Conservation (phyloP, 1,140 invertebrate genomes). For the Oryzaephilus surinamensis region DNA sequence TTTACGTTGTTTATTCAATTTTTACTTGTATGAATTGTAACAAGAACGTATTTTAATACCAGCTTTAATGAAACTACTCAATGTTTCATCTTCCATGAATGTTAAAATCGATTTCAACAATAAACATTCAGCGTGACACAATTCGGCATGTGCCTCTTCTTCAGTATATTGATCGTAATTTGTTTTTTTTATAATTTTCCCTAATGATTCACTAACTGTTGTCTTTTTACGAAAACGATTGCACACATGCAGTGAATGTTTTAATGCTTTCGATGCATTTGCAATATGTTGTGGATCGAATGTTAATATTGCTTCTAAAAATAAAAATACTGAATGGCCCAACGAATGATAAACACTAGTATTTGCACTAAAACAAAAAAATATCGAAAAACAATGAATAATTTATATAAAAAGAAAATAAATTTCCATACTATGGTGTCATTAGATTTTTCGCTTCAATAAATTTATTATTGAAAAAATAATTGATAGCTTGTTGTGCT, state of each 20-base stretch:
- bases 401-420: slow-evolving; percentile 11
- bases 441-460: slow-evolving; percentile 63
- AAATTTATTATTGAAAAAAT: slow-evolving; percentile 86
- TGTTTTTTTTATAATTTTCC: slow-evolving; percentile 66
- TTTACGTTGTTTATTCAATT: slow-evolving; percentile 6
- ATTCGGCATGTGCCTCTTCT: slow-evolving; percentile 87
- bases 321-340: slow-evolving; percentile 80
- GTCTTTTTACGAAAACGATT: slow-evolving; percentile 58
- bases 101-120: slow-evolving; percentile 80
- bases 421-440: slow-evolving; percentile 53
- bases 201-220: slow-evolving; percentile 65
- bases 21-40: slow-evolving; percentile 87
- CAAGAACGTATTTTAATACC: slow-evolving; percentile 88
- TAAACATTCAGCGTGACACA: slow-evolving; percentile 87
- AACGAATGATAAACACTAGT: slow-evolving; percentile 86
- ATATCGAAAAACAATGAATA: slow-evolving; percentile 2
- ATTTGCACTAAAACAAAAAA: slow-evolving; percentile 50
- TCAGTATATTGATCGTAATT: slow-evolving; percentile 69
- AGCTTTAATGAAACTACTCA: slow-evolving; percentile 87
- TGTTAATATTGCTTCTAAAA: slow-evolving; percentile 86
- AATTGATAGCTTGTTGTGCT: slow-evolving; percentile 57
- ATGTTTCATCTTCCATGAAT: slow-evolving; percentile 89
- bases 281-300: slow-evolving; percentile 75
- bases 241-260: slow-evolving; percentile 67
- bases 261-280: slow-evolving; percentile 58